Evolutionary conservation across 1,140 invertebrate genomes (phyloP), one percentile per base, ranked within the genome.

Genomic region (Drosophila teissieri): DNA sequence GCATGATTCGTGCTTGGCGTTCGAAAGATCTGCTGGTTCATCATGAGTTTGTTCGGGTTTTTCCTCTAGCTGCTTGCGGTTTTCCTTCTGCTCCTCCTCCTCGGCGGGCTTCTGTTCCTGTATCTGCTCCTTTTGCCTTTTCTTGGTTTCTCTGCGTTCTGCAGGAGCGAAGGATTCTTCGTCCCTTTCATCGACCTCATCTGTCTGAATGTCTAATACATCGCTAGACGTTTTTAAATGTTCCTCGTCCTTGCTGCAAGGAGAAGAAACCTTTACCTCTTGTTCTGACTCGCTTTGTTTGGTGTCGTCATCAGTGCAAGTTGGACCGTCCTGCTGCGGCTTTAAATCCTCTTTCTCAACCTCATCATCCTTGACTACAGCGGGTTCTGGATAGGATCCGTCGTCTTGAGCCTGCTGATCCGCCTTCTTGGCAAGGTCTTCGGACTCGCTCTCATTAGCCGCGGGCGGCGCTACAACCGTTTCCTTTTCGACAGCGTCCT

Each of bases 191-290:
- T 83, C 86, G 44, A 85, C 78, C 74, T 90, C 85, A 49, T 90
- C 85, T 76, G 81, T 85, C 67, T 80, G 85, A 79, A 90, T 90
- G 81, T 90, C 86, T 85, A 90, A 86, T 80, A 90, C 85, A 90
- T 90, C 85, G 73, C 80, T 90, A 76, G 84, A 74, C 53, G 86
- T 85, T 90, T 90, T 90, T 84, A 90, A 51, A 62, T 88, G 78
- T 75, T 90, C 85, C 65, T 85, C 81, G 57, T 90, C 86, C 86
- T 85, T 81, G 69, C 45, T 73, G 61, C 78, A 90, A 85, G 85
- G 75, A 85, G 81, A 81, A 85, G 80, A 73, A 85, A 75, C 86
- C 64, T 80, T 90, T 90, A 90, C 86, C 81, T 90, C 86, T 86
- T 86, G 69, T 65, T 58, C 48, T 45, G 36, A 44, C 24, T 56